Conservation (phyloP, 2,113 vertebrate species). For the Saiga tatarica region DNA sequence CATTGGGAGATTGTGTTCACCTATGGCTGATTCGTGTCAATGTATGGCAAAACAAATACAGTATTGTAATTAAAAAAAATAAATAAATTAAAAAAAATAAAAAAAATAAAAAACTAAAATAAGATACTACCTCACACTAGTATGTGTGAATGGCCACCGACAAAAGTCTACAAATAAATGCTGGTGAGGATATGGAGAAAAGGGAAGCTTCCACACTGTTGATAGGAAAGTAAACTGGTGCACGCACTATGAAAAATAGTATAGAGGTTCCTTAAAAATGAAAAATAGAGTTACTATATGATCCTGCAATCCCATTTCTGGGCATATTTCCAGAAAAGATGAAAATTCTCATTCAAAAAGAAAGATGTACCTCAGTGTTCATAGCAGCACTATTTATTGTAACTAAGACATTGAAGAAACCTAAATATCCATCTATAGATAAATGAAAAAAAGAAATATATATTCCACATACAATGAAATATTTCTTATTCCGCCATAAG, state of each 20-base stretch:
- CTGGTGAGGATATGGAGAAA: background rate
- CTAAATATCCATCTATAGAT: background rate
- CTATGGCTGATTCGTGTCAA: too few relatives aligned
- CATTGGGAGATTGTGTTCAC: too few relatives aligned
- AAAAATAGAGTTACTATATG: background rate
- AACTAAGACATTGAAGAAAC: background rate
- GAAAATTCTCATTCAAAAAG: background rate
- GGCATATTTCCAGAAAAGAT: background rate
- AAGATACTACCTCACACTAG: background rate
- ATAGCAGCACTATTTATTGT: background rate
- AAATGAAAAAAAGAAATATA: background rate
- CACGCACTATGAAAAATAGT: background rate
- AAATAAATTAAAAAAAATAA: too few relatives aligned
- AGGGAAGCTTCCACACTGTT: background rate
- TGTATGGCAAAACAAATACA: too few relatives aligned
- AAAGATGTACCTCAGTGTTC: background rate
- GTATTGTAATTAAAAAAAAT: too few relatives aligned
- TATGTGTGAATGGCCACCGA: background rate
- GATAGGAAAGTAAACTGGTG: background rate
- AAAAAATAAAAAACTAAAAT: background rate
- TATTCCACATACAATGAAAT: background rate
- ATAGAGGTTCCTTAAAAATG: background rate
- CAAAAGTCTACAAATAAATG: background rate
- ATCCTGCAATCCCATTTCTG: background rate
- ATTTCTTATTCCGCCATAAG: background rate